Base-by-base conservation (phyloP, 2,888 invertebrate genomes). In the Eristalinus aeneus region DNA sequence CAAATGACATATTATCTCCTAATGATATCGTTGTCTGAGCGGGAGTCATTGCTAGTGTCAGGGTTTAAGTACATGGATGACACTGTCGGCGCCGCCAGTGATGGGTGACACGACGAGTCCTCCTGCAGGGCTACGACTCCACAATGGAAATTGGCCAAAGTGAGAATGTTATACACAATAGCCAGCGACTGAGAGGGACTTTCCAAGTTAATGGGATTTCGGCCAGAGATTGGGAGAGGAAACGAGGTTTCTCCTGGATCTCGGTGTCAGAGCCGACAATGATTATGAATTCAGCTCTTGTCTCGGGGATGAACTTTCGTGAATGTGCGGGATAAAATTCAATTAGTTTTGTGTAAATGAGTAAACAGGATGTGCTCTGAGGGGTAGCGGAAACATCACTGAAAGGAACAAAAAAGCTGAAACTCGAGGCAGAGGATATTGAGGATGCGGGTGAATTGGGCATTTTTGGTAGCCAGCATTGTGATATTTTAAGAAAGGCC, bases 281-380 rank as follows among this genome's bases (percentile, higher is more conserved):
- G 75, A 84, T 84, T 84, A 84, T 79, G 79, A 84, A 84, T 79
- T 84, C 84, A 84, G 79, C 75, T 84, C 75, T 74, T 84, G 79
- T 84, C 75, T 72, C 67, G 71, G 46, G 39, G 39, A 84, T 84
- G 84, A 60, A 77, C 56, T 82, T 82, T 68, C 63, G 74, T 36
- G n/a, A 65, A 74, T 84, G 54, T 79, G 79, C 79, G 72, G 84
- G 71, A 79, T 79, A 64, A 79, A 84, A 84, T 84, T 79, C 79
- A 84, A 84, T 84, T 84, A 79, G 67, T 64, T 82, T 72, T 72
- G 72, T 64, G 56, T 58, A 64, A 77, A 77, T 78, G 68, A 77
- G 77, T 63, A 58, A 56, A 65, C 34, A 73, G 54, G 46, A 46
- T 16, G 46, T 16, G 16, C 16, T 12, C n/a, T 6, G n/a, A 46